Conservation (phyloP, 1,140 invertebrate species). For the Leptopilina clavipes region DNA sequence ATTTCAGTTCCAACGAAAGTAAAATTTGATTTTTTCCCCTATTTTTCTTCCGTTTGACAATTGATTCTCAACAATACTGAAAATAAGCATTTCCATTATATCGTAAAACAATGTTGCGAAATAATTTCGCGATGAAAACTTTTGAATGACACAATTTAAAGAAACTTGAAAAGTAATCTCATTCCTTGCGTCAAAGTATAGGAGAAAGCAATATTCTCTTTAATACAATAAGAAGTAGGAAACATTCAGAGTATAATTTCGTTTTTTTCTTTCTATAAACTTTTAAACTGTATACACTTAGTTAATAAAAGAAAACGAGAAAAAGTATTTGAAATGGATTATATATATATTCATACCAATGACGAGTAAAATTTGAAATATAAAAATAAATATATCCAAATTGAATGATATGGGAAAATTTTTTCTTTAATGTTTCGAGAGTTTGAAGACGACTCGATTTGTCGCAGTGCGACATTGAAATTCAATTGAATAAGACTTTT, state of each 20-base stretch:
- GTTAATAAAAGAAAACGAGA: no score
- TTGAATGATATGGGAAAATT: not conserved
- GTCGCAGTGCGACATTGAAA: conserved; percentile 26
- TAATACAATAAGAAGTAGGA: not conserved
- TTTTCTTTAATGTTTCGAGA: conserved; percentile 11
- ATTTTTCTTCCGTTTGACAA: no score
- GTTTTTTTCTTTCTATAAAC: not conserved
- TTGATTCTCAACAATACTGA: no score
- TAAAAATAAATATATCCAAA: not conserved
- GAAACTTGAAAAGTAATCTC: not conserved
- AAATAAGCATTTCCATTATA: no score
- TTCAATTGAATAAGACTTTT: conserved; percentile 17
- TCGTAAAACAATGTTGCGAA: not conserved
- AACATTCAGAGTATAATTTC: not conserved
- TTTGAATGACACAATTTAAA: not conserved
- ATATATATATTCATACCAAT: not conserved
- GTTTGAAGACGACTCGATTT: conserved; percentile 7
- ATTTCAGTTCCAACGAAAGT: no score
- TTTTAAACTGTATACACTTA: not conserved
- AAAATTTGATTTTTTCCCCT: no score
- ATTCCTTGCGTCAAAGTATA: not conserved
- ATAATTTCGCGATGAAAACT: not conserved
- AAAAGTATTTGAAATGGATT: no score
- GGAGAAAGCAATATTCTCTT: not conserved
- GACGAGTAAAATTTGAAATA: no score